These are phyloP conservation scores for Gobionotothen gibberifrons DNA, from an alignment of 2,797 vertebrate species.

Conservation along the genomic window DNA sequence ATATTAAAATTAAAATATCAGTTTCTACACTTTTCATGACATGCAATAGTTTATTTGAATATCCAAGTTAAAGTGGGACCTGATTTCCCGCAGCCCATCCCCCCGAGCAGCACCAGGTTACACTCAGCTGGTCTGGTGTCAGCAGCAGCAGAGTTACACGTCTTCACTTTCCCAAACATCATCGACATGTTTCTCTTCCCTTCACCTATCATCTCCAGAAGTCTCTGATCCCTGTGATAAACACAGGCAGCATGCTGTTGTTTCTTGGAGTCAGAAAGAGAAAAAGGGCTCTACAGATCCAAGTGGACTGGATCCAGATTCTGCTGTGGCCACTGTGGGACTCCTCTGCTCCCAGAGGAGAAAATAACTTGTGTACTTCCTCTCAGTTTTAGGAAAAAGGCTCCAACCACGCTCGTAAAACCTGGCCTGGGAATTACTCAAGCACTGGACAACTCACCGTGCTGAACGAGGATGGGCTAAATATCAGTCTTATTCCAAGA, in stretches of 20 bases:
- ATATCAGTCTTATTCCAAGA: background rate
- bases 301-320: constrained; percentile 9
- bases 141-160: constrained; percentile 59
- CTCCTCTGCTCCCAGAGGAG: constrained; percentile 9
- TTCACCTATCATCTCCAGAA: background rate
- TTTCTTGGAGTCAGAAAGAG: background rate
- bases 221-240: background rate
- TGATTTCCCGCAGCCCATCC: constrained; percentile 90
- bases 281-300: background rate
- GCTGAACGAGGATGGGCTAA: background rate
- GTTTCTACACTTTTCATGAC: background rate
- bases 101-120: constrained; percentile 91
- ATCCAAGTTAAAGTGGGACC: constrained; percentile 75
- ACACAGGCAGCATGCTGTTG: background rate
- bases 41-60: background rate
- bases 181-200: constrained; percentile 72
- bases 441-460: constrained; percentile 5
- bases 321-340: constrained; percentile 19
- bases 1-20: background rate
- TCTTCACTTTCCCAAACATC: constrained; percentile 87
- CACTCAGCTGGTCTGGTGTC: constrained; percentile 84
- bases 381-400: constrained; percentile 85
- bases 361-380: constrained; percentile 48
- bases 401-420: constrained; percentile 41
- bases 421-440: constrained; percentile 8